phyloP scores from a whole-genome alignment of 2,113 vertebrate genomes.

The Porphyrio hochstetteri region DNA sequence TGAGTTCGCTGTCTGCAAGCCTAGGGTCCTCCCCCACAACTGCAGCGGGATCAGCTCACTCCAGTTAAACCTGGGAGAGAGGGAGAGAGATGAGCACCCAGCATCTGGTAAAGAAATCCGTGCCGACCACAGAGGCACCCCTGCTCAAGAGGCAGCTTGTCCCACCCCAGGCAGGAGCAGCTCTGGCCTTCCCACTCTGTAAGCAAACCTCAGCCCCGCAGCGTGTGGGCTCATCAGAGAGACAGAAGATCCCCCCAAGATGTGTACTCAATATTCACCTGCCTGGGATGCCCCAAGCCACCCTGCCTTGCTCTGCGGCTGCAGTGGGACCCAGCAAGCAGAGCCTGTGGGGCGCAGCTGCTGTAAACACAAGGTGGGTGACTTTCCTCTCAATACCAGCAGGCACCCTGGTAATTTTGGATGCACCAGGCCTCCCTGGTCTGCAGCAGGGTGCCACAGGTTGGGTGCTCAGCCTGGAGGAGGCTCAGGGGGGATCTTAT shows the following conservation, averaged over 20 bases:
- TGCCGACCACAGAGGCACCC: background rate
- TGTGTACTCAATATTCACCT: background rate
- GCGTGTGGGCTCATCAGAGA: background rate
- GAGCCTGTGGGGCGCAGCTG: background rate
- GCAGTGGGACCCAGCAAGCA: background rate
- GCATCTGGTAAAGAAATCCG: too few species aligned
- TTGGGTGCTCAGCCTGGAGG: background rate
- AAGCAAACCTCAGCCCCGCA: background rate
- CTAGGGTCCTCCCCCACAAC: conserved; percentile 60
- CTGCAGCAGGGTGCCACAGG: background rate
- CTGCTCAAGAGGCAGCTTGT: background rate
- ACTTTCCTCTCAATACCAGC: background rate
- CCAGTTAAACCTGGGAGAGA: conserved; percentile 61
- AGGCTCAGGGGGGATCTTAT: too few species aligned
- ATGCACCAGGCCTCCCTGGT: background rate
- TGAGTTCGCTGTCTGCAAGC: conserved; percentile 75
- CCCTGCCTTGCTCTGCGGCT: background rate
- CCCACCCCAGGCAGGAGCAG: background rate
- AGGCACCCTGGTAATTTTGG: background rate
- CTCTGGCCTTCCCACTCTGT: background rate
- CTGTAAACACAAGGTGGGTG: background rate
- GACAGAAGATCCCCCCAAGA: background rate
- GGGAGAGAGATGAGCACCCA: background rate
- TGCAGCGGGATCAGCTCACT: conserved; percentile 28
- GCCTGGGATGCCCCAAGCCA: background rate